phyloP scores from a whole-genome alignment of 2,888 invertebrate species.

The Drosophila buzzatii region DNA sequence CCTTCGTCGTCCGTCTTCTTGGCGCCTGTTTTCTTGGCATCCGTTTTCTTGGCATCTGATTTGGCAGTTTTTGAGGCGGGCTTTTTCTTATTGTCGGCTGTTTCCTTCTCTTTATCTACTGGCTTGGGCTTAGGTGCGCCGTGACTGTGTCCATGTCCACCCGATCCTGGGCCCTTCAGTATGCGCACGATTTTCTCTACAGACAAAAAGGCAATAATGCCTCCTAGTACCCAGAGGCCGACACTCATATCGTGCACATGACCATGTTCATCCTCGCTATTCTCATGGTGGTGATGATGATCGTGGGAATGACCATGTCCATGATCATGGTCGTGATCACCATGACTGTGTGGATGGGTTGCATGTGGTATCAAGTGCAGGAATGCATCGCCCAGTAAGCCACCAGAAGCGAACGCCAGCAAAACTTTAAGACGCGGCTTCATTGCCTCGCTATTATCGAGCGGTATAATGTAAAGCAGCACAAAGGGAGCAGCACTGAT shows the following conservation, averaged over 20 bases:
- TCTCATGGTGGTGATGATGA: constrained; percentile 77
- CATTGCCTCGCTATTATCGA: constrained; percentile 94
- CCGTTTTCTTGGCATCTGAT: constrained; percentile 58
- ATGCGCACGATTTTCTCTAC: constrained; percentile 97
- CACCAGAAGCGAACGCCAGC: constrained; percentile 97
- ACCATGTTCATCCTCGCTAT: constrained; percentile 86
- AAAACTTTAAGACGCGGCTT: constrained; percentile 95
- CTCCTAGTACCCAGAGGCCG: constrained; percentile 97
- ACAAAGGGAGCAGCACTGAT: constrained; percentile 98
- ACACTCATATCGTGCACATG: constrained; percentile 94
- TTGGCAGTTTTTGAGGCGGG: constrained; percentile 84
- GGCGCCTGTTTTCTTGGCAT: neutral
- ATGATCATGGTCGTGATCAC: constrained; percentile 73
- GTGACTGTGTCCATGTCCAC: constrained; percentile 85
- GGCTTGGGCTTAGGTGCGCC: constrained; percentile 59
- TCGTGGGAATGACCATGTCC: constrained; percentile 86
- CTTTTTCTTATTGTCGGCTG: constrained; percentile 73
- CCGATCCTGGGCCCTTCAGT: constrained; percentile 93
- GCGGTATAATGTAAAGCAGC: constrained; percentile 95
- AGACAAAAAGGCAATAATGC: constrained; percentile 95
- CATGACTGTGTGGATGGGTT: constrained; percentile 87
- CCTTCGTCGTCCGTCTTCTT: constrained; percentile 82
- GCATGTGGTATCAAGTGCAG: constrained; percentile 99
- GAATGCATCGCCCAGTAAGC: constrained; percentile 98
- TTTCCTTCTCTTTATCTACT: constrained; percentile 43